Evolutionary conservation across 2,888 invertebrate genomes (phyloP).

Genomic region (Xestia c-nigrum): DNA sequence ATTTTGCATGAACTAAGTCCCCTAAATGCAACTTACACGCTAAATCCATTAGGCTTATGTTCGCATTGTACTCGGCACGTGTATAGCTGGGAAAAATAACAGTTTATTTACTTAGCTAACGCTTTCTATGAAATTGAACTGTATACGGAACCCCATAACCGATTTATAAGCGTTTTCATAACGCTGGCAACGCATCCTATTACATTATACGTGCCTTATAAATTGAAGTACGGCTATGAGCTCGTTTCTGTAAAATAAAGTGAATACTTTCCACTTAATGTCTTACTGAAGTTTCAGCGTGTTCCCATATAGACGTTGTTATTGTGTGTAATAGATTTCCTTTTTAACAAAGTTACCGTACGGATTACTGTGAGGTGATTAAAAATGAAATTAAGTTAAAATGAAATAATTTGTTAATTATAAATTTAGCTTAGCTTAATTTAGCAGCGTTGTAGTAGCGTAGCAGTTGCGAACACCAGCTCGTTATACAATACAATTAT

Average conservation of each 20-base stretch:
- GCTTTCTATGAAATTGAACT: constrained; percentile 69
- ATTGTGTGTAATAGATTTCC: neutral
- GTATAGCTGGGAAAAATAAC: constrained; percentile 68
- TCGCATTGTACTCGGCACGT: constrained; percentile 61
- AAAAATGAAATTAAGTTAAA: no score
- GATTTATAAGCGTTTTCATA: constrained; percentile 64
- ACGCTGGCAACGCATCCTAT: constrained; percentile 52
- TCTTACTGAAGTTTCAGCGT: constrained; percentile 22
- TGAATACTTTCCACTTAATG: constrained; percentile 43
- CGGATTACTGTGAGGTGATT: neutral
- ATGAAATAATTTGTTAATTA: no score
- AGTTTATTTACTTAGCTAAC: constrained; percentile 67
- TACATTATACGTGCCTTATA: constrained; percentile 46
- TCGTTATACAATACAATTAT: no score
- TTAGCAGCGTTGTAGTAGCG: no score
- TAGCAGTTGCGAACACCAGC: no score
- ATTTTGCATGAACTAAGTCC: constrained; percentile 75
- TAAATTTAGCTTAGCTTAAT: no score
- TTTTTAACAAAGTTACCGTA: neutral
- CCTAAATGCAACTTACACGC: constrained; percentile 82
- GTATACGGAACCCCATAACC: constrained; percentile 52
- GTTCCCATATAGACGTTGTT: constrained; percentile 4
- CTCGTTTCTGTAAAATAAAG: constrained; percentile 28
- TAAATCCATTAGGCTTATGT: constrained; percentile 84
- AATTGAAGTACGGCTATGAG: constrained; percentile 37